A percentile compares a stretch with the other conserved stretches of the same genome.
These are phyloP conservation scores for Xenopus borealis DNA, from an alignment of 2,113 vertebrate species.

Conservation along the genomic window DNA sequence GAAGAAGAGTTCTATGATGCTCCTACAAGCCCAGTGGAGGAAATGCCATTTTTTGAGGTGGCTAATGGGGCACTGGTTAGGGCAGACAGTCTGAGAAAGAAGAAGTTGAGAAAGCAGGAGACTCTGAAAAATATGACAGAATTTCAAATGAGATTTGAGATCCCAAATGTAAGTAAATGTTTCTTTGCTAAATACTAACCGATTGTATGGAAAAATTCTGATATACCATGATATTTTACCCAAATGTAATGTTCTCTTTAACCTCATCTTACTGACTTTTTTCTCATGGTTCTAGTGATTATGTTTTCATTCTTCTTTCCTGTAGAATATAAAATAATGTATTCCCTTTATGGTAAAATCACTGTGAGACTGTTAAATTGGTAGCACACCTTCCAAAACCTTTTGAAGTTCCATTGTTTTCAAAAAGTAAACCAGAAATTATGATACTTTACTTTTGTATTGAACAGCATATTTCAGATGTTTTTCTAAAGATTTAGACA, in stretches of 20 bases:
- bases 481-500: too few species aligned
- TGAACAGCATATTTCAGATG: too few species aligned
- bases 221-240: neutral
- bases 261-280: slow-evolving; percentile 1
- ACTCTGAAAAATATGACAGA: slow-evolving; percentile 83
- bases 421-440: too few species aligned
- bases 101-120: slow-evolving; percentile 65
- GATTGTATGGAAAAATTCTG: too few species aligned
- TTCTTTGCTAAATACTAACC: neutral
- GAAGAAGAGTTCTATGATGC: slow-evolving; percentile 96
- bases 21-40: slow-evolving; percentile 81
- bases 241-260: slow-evolving; percentile 8
- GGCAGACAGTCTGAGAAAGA: slow-evolving; percentile 55
- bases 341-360: too few species aligned
- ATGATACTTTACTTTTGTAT: too few species aligned
- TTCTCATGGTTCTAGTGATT: neutral
- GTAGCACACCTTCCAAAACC: too few species aligned
- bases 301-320: neutral
- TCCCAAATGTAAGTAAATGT: slow-evolving; percentile 73
- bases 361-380: too few species aligned
- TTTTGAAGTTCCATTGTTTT: too few species aligned
- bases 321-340: too few species aligned
- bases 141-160: slow-evolving; percentile 82
- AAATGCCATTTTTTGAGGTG: slow-evolving; percentile 70
- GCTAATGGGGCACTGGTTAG: slow-evolving; percentile 54